Base-by-base conservation (phyloP, 2,888 invertebrate species). In the Drosophila atroscutellata region DNA sequence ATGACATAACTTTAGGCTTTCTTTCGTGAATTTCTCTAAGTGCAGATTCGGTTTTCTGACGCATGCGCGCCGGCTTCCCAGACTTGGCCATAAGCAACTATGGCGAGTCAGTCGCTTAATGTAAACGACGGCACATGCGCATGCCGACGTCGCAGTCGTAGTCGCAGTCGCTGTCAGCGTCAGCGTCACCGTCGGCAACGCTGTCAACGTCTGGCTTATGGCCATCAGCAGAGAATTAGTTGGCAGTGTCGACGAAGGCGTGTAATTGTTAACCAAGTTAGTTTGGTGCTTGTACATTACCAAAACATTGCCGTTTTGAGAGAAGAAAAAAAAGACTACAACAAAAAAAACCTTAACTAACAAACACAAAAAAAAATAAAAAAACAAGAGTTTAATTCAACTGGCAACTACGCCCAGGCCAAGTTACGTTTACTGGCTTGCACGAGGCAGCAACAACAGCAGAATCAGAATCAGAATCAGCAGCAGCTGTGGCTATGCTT, bases 211-310 rank as follows among this genome's bases (percentile, higher is more conserved):
- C 64, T 60, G 65, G 70, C 75, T 70, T 75, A 70, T 80, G 64
- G 69, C 78, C 75, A 66, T 56, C 71, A 66, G 81, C 64, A 58
- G 83, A 58, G 86, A 59, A 86, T 84, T 84, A 81, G 87, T 73
- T 88, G 90, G 72, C 77, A 68, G 72, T 72, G 69, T 72, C 71
- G 72, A 69, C 64, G 83, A 72, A 79, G 88, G 90, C 89, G 89
- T 90, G 86, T 87, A 87, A 87, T 87, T 87, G 86, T 86, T 89
- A 86, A 65, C 89, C 83, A 89, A 88, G 86, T 89, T 76, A 78
- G 81, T 76, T 74, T 67, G 72, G 51, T 75, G 80, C 74, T 81
- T 75, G 75, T 82, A 82, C 88, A 85, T 86, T 82, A 69, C 74
- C 86, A 73, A 78, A 81, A 77, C 80, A 81, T 81, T 78, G 78